phyloP scores from a whole-genome alignment of 1,140 invertebrate species.

The Phthorimaea operculella region DNA sequence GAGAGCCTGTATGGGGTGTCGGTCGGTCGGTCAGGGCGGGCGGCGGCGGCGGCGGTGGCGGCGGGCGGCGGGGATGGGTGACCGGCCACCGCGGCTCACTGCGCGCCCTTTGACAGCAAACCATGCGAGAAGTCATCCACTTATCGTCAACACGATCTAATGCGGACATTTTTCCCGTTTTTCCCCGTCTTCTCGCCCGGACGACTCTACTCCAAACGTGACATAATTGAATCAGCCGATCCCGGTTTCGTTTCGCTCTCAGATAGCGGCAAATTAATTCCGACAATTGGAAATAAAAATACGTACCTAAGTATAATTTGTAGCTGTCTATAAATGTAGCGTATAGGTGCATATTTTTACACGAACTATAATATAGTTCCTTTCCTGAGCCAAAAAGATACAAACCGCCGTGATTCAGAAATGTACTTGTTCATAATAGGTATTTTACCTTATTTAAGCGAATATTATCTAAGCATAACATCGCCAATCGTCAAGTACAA shows the following conservation, averaged over 20 bases:
- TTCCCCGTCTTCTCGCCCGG: slow-evolving; percentile 57
- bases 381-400: no score
- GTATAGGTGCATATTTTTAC: no score
- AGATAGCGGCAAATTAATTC: slow-evolving; percentile 52
- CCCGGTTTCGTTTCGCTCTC: slow-evolving; percentile 24
- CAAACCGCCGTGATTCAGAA: no score
- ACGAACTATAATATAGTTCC: no score
- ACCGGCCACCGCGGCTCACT: slow-evolving; percentile 31
- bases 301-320: slow-evolving; percentile 1
- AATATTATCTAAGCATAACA: no score
- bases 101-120: slow-evolving; percentile 55
- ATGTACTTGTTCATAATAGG: no score
- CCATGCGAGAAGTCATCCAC: slow-evolving; percentile 65
- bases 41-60: not conserved
- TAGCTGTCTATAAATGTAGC: no score
- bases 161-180: slow-evolving; percentile 60
- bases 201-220: slow-evolving; percentile 45
- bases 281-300: slow-evolving; percentile 33
- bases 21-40: not conserved
- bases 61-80: not conserved
- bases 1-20: not conserved
- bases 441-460: no score
- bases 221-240: slow-evolving; percentile 59
- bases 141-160: slow-evolving; percentile 59
- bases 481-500: no score